Evolutionary conservation across 2,113 vertebrate species (phyloP), one percentile per base, ranked within the genome.

Genomic region (Chunga burmeisteri): DNA sequence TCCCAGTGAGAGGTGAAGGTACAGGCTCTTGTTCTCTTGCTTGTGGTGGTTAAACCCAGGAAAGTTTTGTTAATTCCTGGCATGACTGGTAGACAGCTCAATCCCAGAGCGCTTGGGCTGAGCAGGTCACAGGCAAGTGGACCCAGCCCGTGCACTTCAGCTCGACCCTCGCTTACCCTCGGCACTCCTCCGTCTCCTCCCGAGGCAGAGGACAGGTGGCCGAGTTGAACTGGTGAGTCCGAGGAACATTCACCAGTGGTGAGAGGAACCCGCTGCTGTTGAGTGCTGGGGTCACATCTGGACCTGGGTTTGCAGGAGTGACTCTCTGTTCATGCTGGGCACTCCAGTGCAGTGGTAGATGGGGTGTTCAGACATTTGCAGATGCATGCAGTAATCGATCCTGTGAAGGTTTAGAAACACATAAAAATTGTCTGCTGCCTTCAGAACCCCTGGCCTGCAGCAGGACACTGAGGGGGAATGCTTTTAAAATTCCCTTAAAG

Each of bases 111-210:
- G 0, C 27, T 9, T 7, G 44, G 42, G n/a, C 2, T 20, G 26
- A 18, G n/a, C 36, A 3, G 16, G 11, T 11, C 2, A 0, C 13
- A 9, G 53, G 49, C 0, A 1, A 22, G 10, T 11, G 44, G 15
- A 10, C 40, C 22, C 47, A 40, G 50, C 61, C 38, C 3, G 1
- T 19, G 47, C 4, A 4, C 46, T 40, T 27, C 26, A 5, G 11
- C 66, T 44, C 6, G 12, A 40, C 30, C 34, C 49, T n/a, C 12
- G 3, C 30, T 32, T 5, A 20, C 7, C 21, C 21, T 42, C 38
- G 38, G 20, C 7, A 0, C 16, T 1, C 6, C 65, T 22, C 17
- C 44, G 2, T 6, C 27, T 18, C n/a, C 68, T n/a, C 62, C 47
- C 3, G 32, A 4, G 55, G 63, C 38, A 4, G 27, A 16, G 49